Conservation (phyloP, 2,888 invertebrate genomes). For the Ethmia dodecea region DNA sequence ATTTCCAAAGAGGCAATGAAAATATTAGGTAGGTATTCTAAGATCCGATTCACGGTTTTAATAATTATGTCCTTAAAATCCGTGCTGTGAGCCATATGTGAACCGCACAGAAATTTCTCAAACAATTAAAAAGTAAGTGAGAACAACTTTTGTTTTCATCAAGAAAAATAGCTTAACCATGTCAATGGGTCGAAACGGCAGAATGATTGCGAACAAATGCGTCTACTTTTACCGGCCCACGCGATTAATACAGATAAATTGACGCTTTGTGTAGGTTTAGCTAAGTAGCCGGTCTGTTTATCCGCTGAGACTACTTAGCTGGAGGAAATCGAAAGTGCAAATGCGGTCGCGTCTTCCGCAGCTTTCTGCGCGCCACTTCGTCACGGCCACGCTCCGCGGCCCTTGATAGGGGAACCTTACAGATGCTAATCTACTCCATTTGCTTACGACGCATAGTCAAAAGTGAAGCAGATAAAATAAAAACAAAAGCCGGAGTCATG, state of each 20-base stretch:
- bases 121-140: background rate
- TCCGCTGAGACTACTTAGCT: conserved; percentile 23
- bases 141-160: no score
- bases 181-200: background rate
- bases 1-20: no score
- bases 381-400: conserved; percentile 24
- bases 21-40: no score
- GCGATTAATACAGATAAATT: conserved; percentile 12
- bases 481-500: background rate
- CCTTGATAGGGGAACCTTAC: conserved; percentile 6
- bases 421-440: conserved; percentile 3
- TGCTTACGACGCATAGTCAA: background rate
- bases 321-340: conserved; percentile 50
- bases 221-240: conserved; percentile 1
- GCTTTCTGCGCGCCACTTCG: conserved; percentile 27
- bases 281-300: conserved; percentile 19
- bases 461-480: no score
- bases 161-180: no score
- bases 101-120: no score
- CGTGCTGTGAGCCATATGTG: no score
- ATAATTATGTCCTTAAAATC: no score
- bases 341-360: conserved; percentile 35
- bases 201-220: background rate
- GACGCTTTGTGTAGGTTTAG: conserved; percentile 20
- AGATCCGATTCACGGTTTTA: no score